These are phyloP conservation scores for Argyra leucocephala DNA, from an alignment of 2,888 invertebrate genomes.

Conservation along the genomic window DNA sequence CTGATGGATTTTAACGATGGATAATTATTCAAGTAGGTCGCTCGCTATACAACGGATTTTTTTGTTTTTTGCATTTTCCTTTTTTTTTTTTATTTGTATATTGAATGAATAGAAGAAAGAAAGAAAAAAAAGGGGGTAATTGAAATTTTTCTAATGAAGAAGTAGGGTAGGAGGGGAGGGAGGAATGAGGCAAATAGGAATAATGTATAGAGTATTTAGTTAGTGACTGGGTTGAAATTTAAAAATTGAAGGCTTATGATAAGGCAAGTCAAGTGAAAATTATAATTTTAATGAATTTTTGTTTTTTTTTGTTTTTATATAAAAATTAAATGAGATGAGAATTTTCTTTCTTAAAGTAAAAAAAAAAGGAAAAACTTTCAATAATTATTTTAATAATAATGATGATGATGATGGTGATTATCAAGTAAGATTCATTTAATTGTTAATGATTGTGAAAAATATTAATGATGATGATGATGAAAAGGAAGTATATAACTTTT, in stretches of 20 bases:
- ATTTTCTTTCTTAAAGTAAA: too few relatives aligned
- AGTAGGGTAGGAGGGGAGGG: background rate
- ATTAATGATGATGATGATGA: background rate
- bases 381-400: too few relatives aligned
- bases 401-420: background rate
- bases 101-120: background rate
- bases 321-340: too few relatives aligned
- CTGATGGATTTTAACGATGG: slow-evolving; percentile 6
- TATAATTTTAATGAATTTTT: background rate
- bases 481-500: background rate
- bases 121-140: background rate
- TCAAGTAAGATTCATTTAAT: background rate
- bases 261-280: slow-evolving; percentile 4
- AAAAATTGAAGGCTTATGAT: background rate
- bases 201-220: too few relatives aligned
- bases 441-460: background rate
- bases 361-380: too few relatives aligned
- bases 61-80: too few relatives aligned
- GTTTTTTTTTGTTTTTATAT: too few relatives aligned
- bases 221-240: background rate
- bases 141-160: background rate
- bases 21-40: slow-evolving; percentile 6
- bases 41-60: background rate
- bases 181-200: too few relatives aligned
- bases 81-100: background rate